Evolutionary conservation across 2,888 invertebrate genomes (phyloP), one percentile per base, ranked within the genome.

Genomic region (Panzeria rudis): DNA sequence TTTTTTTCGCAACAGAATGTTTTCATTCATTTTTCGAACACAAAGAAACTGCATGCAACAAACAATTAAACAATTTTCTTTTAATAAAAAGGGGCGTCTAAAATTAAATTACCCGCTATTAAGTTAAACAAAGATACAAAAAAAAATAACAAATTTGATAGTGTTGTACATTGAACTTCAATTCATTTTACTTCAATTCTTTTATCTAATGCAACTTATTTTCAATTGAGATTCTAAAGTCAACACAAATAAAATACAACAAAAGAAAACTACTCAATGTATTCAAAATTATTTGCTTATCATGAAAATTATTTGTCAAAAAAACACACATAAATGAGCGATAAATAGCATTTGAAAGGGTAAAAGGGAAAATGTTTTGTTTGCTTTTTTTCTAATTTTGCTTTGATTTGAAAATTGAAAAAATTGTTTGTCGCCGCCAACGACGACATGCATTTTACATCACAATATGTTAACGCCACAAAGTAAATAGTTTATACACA

Each of bases 111-210:
- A 89, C 90, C 89, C 91, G 87, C 82, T 77, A 68, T 81, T 62
- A 52, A 62, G 17, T 78, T 32, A 62, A 71, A 47, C 15, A 50
- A 20, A 61, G 66, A 72, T 78, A 9, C 8, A 50, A 50, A 20
- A 47, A 47, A 35, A 7, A 9, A 35, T 1, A 47, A 15, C 1
- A 20, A 69, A 75, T 38, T 2, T 89, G 89, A 89, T 90, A 89
- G 89, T 90, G 91, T 89, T 92, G 92, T 92, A 91, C 92, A 92
- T 92, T 92, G 92, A 92, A 92, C 92, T 92, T 92, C 92, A 92
- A 87, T 84, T 86, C 69, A 23, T 61, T 68, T 25, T 20, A 69
- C 17, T 64, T 64, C 47, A 64, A n/a, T 64, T 47, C 44, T 11
- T 17, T 38, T 47, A 44, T 64, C 64, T 44, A 64, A 44, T 11